Conservation (phyloP, 2,113 vertebrate species). For the Epinephelus cyanopodus region DNA sequence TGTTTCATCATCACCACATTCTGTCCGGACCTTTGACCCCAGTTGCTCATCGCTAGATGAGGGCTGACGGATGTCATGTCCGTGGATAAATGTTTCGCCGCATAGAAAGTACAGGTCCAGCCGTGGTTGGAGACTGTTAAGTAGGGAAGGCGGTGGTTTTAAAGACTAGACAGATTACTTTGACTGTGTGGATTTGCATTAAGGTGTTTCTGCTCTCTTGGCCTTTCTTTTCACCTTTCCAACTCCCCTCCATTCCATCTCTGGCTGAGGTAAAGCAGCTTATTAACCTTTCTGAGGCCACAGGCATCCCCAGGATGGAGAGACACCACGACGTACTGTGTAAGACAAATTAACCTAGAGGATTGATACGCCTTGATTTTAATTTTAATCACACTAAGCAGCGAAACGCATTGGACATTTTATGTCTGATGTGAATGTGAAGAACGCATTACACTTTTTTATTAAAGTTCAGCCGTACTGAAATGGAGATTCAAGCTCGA, state of each 20-base stretch:
- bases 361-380: slow-evolving; percentile 79
- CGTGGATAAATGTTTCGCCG: slow-evolving; percentile 49
- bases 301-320: slow-evolving; percentile 69
- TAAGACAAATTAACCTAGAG: slow-evolving; percentile 80
- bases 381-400: slow-evolving; percentile 78
- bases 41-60: slow-evolving; percentile 46
- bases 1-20: slow-evolving; percentile 74
- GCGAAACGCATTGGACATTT: slow-evolving; percentile 58
- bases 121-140: slow-evolving; percentile 51
- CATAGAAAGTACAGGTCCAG: slow-evolving; percentile 41
- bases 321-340: slow-evolving; percentile 62
- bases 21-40: slow-evolving; percentile 61
- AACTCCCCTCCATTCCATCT: slow-evolving; percentile 59
- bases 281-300: slow-evolving; percentile 84
- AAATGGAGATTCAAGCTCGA: slow-evolving; percentile 43
- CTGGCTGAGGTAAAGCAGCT: slow-evolving; percentile 76
- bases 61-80: slow-evolving; percentile 50
- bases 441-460: slow-evolving; percentile 54
- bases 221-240: slow-evolving; percentile 67
- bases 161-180: slow-evolving; percentile 68
- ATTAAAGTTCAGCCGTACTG: slow-evolving; percentile 53
- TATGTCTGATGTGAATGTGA: slow-evolving; percentile 52
- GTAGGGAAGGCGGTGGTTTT: slow-evolving; percentile 50
- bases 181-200: slow-evolving; percentile 71
- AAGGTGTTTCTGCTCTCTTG: slow-evolving; percentile 61